phyloP scores from a whole-genome alignment of 2,113 vertebrate species.

The Tachysurus fulvidraco region DNA sequence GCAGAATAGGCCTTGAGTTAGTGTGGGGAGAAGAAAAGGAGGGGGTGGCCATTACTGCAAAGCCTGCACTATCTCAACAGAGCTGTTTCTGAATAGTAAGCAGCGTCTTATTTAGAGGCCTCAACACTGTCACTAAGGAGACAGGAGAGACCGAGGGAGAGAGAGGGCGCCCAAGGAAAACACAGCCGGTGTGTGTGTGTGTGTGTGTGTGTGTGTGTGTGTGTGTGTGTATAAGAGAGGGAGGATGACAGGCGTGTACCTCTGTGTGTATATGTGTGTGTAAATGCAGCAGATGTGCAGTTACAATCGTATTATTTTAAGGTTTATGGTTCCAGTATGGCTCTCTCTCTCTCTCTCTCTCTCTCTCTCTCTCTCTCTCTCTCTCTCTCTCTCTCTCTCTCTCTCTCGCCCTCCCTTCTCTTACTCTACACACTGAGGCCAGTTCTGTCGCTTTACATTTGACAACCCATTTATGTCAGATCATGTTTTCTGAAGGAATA shows the following conservation, averaged over 20 bases:
- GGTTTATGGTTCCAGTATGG: constrained; percentile 36
- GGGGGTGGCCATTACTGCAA: constrained; percentile 39
- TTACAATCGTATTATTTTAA: constrained; percentile 46
- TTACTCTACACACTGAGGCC: constrained; percentile 25
- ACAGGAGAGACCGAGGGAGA: constrained; percentile 35
- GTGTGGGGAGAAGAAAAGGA: constrained; percentile 43
- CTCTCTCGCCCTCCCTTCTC: neutral
- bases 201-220: constrained; percentile 14
- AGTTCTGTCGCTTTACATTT: constrained; percentile 40
- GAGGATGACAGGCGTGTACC: constrained; percentile 17
- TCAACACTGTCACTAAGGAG: constrained; percentile 40
- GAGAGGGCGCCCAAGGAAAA: constrained; percentile 45
- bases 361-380: constrained; percentile 22
- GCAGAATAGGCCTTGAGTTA: constrained; percentile 40
- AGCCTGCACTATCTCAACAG: constrained; percentile 42
- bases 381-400: constrained; percentile 9
- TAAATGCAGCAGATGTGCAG: constrained; percentile 53
- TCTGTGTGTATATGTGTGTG: constrained; percentile 42
- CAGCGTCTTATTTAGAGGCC: constrained; percentile 47
- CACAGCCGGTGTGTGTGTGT: constrained; percentile 22
- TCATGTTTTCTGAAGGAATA: neutral
- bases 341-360: neutral
- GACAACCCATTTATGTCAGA: constrained; percentile 2
- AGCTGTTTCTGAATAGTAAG: constrained; percentile 37
- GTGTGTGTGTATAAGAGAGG: constrained; percentile 7